A percentile compares a stretch with the other conserved stretches of the same genome.
phyloP scores from a whole-genome alignment of 64 coral and sea anemone species.

The Montipora foliosa region DNA sequence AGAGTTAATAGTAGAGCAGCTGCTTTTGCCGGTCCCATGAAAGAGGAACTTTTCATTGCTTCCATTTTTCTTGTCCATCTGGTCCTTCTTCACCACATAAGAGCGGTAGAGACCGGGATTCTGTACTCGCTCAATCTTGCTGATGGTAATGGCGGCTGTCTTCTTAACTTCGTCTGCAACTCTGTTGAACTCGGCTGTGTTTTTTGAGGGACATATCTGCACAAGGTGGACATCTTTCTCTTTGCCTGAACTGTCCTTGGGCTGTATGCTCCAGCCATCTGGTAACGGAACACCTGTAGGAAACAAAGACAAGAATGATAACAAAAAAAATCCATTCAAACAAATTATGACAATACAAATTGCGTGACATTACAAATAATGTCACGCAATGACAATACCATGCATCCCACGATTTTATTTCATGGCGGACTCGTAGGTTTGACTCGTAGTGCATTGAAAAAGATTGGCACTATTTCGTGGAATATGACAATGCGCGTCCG shows the following conservation, averaged over 20 bases:
- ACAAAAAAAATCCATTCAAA: too few species aligned
- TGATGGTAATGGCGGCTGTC: conserved; percentile 21
- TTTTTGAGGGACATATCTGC: background rate
- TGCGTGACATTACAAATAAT: too few species aligned
- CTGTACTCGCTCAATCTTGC: conserved; percentile 51
- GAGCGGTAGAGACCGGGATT: conserved; percentile 28
- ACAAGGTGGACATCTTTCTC: conserved; percentile 36
- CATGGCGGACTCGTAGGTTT: too few species aligned
- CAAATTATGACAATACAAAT: too few species aligned
- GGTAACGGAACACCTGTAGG: conserved; percentile 47
- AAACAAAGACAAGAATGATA: background rate
- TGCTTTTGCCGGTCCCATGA: conserved; percentile 52
- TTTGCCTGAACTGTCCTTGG: background rate
- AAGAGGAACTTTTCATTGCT: conserved; percentile 47
- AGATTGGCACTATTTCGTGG: too few species aligned
- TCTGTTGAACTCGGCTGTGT: conserved; percentile 21
- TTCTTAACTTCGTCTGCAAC: conserved; percentile 35
- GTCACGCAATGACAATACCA: too few species aligned
- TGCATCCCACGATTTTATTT: too few species aligned
- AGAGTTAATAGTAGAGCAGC: conserved; percentile 35
- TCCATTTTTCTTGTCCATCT: conserved; percentile 22
- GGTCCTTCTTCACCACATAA: conserved; percentile 12
- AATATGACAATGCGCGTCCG: too few species aligned
- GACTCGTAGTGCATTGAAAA: too few species aligned
- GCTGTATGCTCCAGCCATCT: conserved; percentile 18